Evolutionary conservation across 1,140 invertebrate genomes (phyloP).

Genomic region (Psilanteris sp.): DNA sequence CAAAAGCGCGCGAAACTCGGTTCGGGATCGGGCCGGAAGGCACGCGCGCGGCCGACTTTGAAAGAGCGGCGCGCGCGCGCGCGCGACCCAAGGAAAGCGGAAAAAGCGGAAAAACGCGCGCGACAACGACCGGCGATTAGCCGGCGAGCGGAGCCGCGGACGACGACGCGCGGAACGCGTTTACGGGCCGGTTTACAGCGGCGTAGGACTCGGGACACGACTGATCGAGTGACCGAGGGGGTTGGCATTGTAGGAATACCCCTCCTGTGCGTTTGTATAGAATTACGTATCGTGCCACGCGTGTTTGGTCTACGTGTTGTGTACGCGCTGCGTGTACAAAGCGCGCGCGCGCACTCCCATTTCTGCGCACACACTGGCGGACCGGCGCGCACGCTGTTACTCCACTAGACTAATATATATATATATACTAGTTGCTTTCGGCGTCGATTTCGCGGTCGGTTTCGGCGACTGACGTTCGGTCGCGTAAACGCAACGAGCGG

Average conservation of each 20-base stretch:
- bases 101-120: conserved; percentile 1
- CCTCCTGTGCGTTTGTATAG: conserved; percentile 76
- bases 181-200: conserved; percentile 67
- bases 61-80: neutral
- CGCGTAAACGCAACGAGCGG: no score
- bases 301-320: conserved; percentile 46
- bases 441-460: no score
- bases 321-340: conserved; percentile 19
- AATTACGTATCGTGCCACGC: conserved; percentile 69
- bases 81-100: neutral
- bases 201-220: conserved; percentile 76
- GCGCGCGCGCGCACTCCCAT: conserved; percentile 45
- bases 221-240: conserved; percentile 80
- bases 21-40: conserved; percentile 2
- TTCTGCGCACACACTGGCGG: conserved; percentile 36
- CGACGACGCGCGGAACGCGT: conserved; percentile 54
- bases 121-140: conserved; percentile 11
- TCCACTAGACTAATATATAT: no score
- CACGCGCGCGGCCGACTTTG: neutral
- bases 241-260: conserved; percentile 78
- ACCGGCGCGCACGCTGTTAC: no score
- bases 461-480: no score
- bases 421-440: no score
- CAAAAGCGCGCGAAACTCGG: conserved; percentile 39
- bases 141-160: conserved; percentile 23